Evolutionary conservation across 2,113 vertebrate genomes (phyloP).

Genomic region (Salminus brasiliensis): DNA sequence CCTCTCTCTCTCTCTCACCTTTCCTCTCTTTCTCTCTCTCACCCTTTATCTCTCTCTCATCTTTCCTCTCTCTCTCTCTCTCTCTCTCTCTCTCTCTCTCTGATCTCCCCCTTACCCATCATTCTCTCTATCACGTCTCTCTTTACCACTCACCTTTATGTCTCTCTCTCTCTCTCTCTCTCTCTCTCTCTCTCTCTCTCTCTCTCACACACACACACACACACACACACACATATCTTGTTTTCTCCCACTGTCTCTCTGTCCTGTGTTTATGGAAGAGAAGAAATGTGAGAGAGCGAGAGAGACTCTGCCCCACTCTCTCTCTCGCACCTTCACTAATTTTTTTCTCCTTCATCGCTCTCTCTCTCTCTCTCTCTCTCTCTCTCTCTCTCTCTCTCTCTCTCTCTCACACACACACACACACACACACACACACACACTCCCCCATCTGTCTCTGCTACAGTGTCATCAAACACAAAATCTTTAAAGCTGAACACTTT

Average conservation of each 20-base stretch:
- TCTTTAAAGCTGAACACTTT: too few species aligned
- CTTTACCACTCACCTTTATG: background rate
- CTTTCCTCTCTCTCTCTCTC: background rate
- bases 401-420: background rate
- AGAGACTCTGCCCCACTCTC: too few species aligned
- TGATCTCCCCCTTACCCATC: background rate
- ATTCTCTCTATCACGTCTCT: background rate
- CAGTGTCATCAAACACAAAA: too few species aligned
- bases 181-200: background rate
- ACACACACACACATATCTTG: too few species aligned
- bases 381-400: too few species aligned
- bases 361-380: background rate
- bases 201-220: too few species aligned
- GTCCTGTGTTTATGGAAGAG: background rate
- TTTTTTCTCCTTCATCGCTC: too few species aligned
- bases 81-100: constrained; percentile 1
- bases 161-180: background rate
- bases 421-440: too few species aligned
- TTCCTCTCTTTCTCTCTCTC: background rate
- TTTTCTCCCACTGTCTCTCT: background rate
- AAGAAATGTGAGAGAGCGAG: too few species aligned
- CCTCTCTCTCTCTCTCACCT: background rate
- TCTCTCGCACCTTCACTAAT: background rate
- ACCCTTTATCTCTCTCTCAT: background rate
- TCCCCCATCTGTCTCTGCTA: too few species aligned